Percentiles rank a stretch among this genome's conserved stretches.
Evolutionary conservation across 2,888 invertebrate genomes (phyloP).

Genomic region (Scaptomyza tumidula): DNA sequence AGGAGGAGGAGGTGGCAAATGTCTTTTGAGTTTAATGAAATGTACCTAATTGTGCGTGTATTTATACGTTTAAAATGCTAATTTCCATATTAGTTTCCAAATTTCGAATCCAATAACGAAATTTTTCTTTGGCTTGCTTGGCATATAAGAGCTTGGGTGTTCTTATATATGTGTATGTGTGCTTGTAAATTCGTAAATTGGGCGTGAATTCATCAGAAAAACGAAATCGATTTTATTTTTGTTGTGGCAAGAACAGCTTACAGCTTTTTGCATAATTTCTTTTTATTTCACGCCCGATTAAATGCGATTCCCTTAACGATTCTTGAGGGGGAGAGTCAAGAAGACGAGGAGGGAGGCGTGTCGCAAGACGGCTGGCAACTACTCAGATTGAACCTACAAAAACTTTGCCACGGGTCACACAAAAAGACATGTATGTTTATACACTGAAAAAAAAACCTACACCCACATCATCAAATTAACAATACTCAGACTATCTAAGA

Average conservation of each 20-base stretch:
- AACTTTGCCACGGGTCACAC: slow-evolving; percentile 62
- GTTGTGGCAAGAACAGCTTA: slow-evolving; percentile 23
- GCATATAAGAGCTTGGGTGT: neutral
- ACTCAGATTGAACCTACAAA: slow-evolving; percentile 31
- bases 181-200: slow-evolving; percentile 59
- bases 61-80: slow-evolving; percentile 80
- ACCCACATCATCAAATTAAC: no score
- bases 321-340: neutral
- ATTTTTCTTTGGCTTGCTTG: slow-evolving; percentile 12
- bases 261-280: slow-evolving; percentile 77
- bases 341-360: slow-evolving; percentile 24
- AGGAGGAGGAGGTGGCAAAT: slow-evolving; percentile 1
- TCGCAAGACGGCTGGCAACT: slow-evolving; percentile 34
- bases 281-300: slow-evolving; percentile 78
- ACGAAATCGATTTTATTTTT: slow-evolving; percentile 64
- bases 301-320: slow-evolving; percentile 33
- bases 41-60: slow-evolving; percentile 76
- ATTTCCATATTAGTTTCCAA: slow-evolving; percentile 74
- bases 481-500: no score
- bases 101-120: slow-evolving; percentile 63
- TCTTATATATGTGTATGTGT: slow-evolving; percentile 5
- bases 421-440: slow-evolving; percentile 41
- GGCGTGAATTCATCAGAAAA: slow-evolving; percentile 73
- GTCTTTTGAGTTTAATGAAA: slow-evolving; percentile 74
- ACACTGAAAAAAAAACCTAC: neutral